A percentile compares a stretch with the other conserved stretches of the same genome.
Conservation (phyloP, 2,113 vertebrate genomes). For the Cranoglanis bouderius region DNA sequence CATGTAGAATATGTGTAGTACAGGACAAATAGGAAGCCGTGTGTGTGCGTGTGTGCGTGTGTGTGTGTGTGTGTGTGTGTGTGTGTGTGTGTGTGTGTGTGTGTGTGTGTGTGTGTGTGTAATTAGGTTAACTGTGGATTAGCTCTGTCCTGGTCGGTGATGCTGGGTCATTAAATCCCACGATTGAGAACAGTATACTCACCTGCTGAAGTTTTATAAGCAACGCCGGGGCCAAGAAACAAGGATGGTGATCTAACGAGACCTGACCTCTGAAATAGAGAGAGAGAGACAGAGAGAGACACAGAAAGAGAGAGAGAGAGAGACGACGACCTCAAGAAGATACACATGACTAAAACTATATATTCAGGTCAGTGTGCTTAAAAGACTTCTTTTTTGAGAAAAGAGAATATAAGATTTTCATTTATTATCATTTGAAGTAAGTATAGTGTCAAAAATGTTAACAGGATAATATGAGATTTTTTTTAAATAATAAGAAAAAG, state of each 20-base stretch:
- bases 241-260: background rate
- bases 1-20: background rate
- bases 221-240: background rate
- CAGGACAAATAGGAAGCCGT: too few relatives aligned
- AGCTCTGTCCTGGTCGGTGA: conserved; percentile 48
- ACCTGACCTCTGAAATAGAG: background rate
- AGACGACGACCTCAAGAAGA: background rate
- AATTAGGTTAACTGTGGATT: conserved; percentile 71
- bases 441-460: background rate
- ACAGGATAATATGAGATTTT: too few relatives aligned
- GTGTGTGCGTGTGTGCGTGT: background rate
- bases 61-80: conserved; percentile 32
- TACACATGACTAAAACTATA: background rate
- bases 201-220: conserved; percentile 14
- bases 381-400: too few relatives aligned
- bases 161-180: conserved; percentile 56
- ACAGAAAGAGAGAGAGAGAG: background rate
- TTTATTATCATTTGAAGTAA: background rate
- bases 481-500: background rate
- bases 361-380: background rate
- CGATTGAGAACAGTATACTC: conserved; percentile 55
- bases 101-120: conserved; percentile 44
- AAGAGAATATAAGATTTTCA: background rate
- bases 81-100: conserved; percentile 1
- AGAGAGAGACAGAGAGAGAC: background rate